A percentile compares a stretch with the other conserved stretches of the same genome.
These are phyloP conservation scores for Equus przewalskii DNA, from an alignment of 2,113 vertebrate species.

Conservation along the genomic window DNA sequence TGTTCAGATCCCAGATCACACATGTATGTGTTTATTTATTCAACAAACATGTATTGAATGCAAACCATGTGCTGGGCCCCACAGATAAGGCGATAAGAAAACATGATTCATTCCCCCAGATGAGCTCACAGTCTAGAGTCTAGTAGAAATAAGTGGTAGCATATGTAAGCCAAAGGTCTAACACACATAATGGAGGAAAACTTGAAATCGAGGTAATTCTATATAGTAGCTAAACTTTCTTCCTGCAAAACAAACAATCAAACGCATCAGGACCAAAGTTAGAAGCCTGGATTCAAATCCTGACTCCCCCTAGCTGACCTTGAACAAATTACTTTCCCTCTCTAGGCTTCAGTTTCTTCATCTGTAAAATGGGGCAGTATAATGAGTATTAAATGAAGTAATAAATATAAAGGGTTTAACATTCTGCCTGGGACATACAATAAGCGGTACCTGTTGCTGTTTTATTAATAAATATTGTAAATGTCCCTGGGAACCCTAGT, in stretches of 20 bases:
- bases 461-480: background rate
- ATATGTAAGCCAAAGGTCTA: background rate
- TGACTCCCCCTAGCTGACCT: background rate
- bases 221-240: background rate
- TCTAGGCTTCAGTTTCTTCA: background rate
- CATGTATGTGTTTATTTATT: background rate
- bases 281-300: background rate
- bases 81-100: background rate
- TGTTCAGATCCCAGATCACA: slow-evolving; percentile 1
- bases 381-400: background rate
- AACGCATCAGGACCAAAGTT: background rate
- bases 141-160: background rate
- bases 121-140: background rate
- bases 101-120: background rate
- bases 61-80: background rate
- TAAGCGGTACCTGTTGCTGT: background rate
- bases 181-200: background rate
- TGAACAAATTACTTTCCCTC: background rate
- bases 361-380: background rate
- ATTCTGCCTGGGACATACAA: background rate
- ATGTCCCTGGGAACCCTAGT: background rate
- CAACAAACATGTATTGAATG: background rate
- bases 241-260: background rate
- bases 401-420: background rate
- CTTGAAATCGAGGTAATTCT: background rate